A percentile compares a stretch with the other conserved stretches of the same genome.
Conservation (phyloP, 2,113 vertebrate genomes). For the Melierax canorus region DNA sequence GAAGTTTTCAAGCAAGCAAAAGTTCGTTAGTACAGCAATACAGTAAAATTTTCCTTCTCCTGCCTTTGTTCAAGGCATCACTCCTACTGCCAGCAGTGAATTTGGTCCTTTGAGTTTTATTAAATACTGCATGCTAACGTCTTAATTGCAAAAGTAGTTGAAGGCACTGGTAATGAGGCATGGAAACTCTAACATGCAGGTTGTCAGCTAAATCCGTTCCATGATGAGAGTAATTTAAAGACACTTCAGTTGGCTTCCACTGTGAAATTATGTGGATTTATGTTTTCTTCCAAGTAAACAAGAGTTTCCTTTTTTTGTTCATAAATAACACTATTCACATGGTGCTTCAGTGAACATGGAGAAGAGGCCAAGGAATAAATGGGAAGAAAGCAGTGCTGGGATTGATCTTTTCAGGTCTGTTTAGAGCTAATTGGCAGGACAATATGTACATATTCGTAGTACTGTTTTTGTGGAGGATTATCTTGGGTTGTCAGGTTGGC, state of each 20-base stretch:
- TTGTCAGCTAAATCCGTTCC: not conserved
- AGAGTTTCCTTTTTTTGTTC: not conserved
- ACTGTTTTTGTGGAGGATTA: not conserved
- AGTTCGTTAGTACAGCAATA: too few species aligned
- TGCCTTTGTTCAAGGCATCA: too few species aligned
- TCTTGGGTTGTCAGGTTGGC: not conserved
- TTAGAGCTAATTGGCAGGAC: not conserved
- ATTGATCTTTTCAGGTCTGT: not conserved
- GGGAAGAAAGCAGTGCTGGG: not conserved
- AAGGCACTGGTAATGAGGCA: not conserved
- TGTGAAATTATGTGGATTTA: not conserved
- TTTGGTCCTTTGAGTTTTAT: not conserved
- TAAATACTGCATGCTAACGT: not conserved
- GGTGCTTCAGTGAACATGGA: not conserved
- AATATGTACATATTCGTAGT: not conserved
- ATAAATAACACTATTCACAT: not conserved
- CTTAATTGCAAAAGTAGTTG: constrained; percentile 23
- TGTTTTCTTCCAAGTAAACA: not conserved
- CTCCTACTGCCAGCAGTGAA: not conserved
- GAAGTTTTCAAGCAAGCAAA: too few species aligned
- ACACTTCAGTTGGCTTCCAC: not conserved
- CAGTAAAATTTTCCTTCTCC: too few species aligned
- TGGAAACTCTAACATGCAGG: not conserved
- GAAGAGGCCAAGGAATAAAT: not conserved
- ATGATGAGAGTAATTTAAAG: constrained; percentile 15